These are phyloP conservation scores for Acanthaster planci DNA, from an alignment of 35 echinoderm and acorn worm species.

Conservation along the genomic window DNA sequence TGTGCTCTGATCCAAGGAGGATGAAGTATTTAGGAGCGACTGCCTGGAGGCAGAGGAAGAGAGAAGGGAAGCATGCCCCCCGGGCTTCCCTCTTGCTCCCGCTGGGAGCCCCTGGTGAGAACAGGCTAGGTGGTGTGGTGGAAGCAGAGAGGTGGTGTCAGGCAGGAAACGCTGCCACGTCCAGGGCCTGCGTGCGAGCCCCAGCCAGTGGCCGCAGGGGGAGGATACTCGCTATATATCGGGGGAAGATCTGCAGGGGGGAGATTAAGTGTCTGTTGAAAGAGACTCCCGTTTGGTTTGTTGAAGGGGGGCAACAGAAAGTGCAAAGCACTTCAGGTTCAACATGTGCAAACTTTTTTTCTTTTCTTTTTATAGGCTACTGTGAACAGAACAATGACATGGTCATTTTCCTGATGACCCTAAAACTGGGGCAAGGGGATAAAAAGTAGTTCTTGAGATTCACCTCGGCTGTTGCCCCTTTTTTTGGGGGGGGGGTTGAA, in stretches of 20 bases:
- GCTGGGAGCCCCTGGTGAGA: not conserved
- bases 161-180: constrained; percentile 19
- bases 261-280: constrained; percentile 23
- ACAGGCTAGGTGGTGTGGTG: constrained; percentile 16
- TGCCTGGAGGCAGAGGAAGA: not conserved
- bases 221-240: not conserved
- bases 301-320: not conserved
- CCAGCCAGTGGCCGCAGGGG: constrained; percentile 4
- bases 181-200: not conserved
- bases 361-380: not conserved
- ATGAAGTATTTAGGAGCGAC: constrained; percentile 15
- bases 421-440: not conserved
- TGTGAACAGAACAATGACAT: not conserved
- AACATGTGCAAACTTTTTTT: not conserved
- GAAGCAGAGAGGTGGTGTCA: constrained; percentile 23
- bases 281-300: constrained; percentile 5
- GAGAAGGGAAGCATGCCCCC: not conserved
- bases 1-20: not conserved
- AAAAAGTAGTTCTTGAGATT: not conserved
- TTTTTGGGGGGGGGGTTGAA: not conserved
- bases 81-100: not conserved
- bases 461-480: not conserved
- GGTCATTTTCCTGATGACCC: not conserved
- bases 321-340: constrained; percentile 17
- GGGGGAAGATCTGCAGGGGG: constrained; percentile 16